These are phyloP conservation scores for Itoplectis maculator DNA, from an alignment of 2,888 invertebrate genomes.

Conservation along the genomic window DNA sequence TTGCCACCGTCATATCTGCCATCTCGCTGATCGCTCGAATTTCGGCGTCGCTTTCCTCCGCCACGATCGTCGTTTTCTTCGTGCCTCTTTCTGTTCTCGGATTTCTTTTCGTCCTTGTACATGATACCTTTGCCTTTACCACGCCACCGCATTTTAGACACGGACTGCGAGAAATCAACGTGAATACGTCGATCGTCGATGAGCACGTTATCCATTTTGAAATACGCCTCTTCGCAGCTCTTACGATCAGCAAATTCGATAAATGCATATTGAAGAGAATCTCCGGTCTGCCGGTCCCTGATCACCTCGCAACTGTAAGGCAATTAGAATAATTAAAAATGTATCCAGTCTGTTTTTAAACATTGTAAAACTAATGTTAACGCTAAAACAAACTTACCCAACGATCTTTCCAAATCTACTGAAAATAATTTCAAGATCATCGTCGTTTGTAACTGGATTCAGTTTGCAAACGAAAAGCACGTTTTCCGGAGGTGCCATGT, in stretches of 20 bases:
- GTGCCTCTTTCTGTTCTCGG: conserved; percentile 61
- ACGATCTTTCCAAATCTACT: conserved; percentile 97
- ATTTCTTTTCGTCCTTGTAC: conserved; percentile 84
- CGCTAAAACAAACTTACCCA: conserved; percentile 83
- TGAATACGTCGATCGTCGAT: conserved; percentile 99
- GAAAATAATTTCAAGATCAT: conserved; percentile 98
- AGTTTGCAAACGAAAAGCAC: conserved; percentile 99
- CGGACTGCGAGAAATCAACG: conserved; percentile 99
- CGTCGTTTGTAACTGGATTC: conserved; percentile 98
- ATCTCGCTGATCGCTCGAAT: conserved; percentile 65
- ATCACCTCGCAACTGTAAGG: conserved; percentile 95
- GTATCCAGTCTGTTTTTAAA: not conserved
- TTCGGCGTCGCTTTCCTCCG: conserved; percentile 56
- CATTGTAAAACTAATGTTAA: no score
- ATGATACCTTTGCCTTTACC: conserved; percentile 94
- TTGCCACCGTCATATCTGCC: conserved; percentile 60
- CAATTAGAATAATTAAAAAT: conserved; percentile 42
- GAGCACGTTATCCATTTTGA: conserved; percentile 99
- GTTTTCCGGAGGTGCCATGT: conserved; percentile 99
- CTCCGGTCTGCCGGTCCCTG: conserved; percentile 95
- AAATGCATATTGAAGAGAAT: conserved; percentile 99
- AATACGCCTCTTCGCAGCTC: conserved; percentile 98
- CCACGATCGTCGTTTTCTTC: conserved; percentile 60
- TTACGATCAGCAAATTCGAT: conserved; percentile 97
- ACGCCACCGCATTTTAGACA: conserved; percentile 96